Evolutionary conservation across 2,797 vertebrate species (phyloP).

Genomic region (Cottoperca gobio): DNA sequence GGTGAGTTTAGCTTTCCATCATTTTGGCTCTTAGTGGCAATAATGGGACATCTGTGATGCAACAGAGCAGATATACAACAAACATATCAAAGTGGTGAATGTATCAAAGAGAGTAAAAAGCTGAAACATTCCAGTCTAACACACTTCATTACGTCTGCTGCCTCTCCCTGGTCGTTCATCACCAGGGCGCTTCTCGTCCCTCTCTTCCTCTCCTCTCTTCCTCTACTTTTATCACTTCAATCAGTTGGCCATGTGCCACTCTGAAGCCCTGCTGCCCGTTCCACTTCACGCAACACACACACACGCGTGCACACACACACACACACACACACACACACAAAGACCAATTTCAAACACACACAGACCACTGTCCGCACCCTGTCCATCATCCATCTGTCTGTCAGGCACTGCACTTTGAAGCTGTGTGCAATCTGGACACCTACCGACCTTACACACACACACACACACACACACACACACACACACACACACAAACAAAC

Average conservation of each 20-base stretch:
- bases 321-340: slow-evolving; percentile 23
- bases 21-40: slow-evolving; percentile 39
- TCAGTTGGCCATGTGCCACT: slow-evolving; percentile 76
- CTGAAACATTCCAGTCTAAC: slow-evolving; percentile 43
- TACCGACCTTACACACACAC: slow-evolving; percentile 29
- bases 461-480: slow-evolving; percentile 41
- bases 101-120: slow-evolving; percentile 48
- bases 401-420: slow-evolving; percentile 79
- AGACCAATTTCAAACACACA: slow-evolving; percentile 40
- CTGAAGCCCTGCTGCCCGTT: slow-evolving; percentile 62
- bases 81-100: slow-evolving; percentile 47
- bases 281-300: slow-evolving; percentile 51
- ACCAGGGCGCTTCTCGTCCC: slow-evolving; percentile 54
- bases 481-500: slow-evolving; percentile 44
- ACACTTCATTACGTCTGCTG: slow-evolving; percentile 64
- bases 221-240: slow-evolving; percentile 80
- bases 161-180: slow-evolving; percentile 53
- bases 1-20: slow-evolving; percentile 54
- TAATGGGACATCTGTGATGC: slow-evolving; percentile 43
- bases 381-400: slow-evolving; percentile 73
- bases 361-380: slow-evolving; percentile 48
- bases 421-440: slow-evolving; percentile 71
- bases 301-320: slow-evolving; percentile 27
- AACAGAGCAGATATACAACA: slow-evolving; percentile 47
- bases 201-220: slow-evolving; percentile 48